Evolutionary conservation across 2,113 vertebrate genomes (phyloP).

Genomic region (Vombatus ursinus): DNA sequence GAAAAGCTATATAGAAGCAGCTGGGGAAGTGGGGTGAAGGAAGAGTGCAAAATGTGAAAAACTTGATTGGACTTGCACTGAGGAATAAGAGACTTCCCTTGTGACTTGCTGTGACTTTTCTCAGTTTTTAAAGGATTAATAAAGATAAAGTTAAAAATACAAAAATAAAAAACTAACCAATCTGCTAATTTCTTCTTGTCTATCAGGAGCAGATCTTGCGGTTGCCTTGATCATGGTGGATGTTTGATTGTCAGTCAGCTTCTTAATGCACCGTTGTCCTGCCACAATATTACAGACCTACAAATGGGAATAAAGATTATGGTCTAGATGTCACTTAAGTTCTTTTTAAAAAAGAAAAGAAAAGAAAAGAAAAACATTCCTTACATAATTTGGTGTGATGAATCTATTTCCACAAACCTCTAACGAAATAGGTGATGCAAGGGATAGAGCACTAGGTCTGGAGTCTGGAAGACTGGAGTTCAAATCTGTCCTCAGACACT

Average conservation of each 20-base stretch:
- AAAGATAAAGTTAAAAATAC: no score
- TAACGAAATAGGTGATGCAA: neutral
- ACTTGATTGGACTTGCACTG: neutral
- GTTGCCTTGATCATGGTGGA: constrained; percentile 99
- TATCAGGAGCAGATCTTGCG: constrained; percentile 96
- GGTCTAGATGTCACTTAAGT: neutral
- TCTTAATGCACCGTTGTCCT: constrained; percentile 98
- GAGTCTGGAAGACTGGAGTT: neutral
- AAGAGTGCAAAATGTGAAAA: neutral
- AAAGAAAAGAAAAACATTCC: neutral
- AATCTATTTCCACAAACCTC: constrained; percentile 23
- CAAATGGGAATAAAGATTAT: constrained; percentile 39
- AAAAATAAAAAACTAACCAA: constrained; percentile 88
- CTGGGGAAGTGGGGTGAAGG: neutral
- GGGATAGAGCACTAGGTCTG: neutral
- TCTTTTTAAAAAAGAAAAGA: neutral
- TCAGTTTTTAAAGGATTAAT: neutral
- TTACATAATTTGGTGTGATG: neutral
- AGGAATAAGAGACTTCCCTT: neutral
- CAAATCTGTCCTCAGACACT: neutral
- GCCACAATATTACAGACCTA: constrained; percentile 99
- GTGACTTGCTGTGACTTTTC: neutral
- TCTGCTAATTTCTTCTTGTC: constrained; percentile 98
- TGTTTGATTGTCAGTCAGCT: constrained; percentile 99
- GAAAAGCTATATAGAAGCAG: neutral